A percentile compares a stretch with the other conserved stretches of the same genome.
Conservation (phyloP, 2,113 vertebrate genomes). For the Scopus umbretta region DNA sequence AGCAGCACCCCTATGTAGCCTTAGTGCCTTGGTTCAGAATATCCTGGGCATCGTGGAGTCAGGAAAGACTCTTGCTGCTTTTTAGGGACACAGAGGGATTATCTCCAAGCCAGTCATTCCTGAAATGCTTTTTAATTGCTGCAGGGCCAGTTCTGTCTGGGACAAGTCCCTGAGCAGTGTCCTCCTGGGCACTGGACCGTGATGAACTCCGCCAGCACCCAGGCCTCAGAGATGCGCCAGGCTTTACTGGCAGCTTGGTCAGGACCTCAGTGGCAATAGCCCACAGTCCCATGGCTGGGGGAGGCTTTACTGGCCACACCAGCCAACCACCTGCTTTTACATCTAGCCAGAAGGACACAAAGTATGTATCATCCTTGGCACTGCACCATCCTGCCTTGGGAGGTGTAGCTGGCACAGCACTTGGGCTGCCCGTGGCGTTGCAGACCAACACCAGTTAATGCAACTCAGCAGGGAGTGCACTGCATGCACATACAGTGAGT, state of each 20-base stretch:
- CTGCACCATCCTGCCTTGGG: not conserved
- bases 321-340: not conserved
- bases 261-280: not conserved
- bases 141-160: not conserved
- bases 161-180: not conserved
- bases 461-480: too few species aligned
- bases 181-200: not conserved
- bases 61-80: not conserved
- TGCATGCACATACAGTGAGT: rapidly evolving
- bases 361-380: not conserved
- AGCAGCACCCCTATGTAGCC: not conserved
- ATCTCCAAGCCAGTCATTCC: not conserved
- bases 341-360: not conserved
- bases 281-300: not conserved
- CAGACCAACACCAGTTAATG: not conserved
- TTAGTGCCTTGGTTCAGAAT: not conserved
- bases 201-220: not conserved
- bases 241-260: not conserved
- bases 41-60: not conserved
- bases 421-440: not conserved
- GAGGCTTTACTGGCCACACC: not conserved
- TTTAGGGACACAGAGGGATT: not conserved
- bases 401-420: not conserved
- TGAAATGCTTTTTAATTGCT: not conserved
- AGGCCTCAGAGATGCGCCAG: not conserved